These are phyloP conservation scores for Matsumyia berberina DNA, from an alignment of 2,888 invertebrate species.

Conservation along the genomic window DNA sequence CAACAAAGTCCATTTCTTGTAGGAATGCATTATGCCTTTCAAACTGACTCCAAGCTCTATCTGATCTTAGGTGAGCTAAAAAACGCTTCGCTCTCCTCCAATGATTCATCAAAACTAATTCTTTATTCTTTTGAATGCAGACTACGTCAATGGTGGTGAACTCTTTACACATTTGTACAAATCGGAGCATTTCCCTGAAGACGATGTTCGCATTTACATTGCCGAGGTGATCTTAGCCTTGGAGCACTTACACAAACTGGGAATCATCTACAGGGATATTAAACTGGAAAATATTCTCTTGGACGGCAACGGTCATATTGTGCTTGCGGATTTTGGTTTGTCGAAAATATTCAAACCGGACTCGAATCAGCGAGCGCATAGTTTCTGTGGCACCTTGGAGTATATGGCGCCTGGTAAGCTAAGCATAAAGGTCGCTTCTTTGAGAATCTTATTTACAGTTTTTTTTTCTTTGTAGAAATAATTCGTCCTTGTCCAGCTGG, in stretches of 20 bases:
- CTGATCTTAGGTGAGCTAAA: slow-evolving; percentile 94
- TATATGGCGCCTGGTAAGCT: slow-evolving; percentile 95
- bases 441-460: not conserved
- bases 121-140: slow-evolving; percentile 85
- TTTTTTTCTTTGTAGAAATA: slow-evolving; percentile 85
- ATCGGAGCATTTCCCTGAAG: slow-evolving; percentile 95
- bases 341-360: slow-evolving; percentile 93
- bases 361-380: slow-evolving; percentile 93
- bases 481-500: slow-evolving; percentile 93
- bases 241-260: slow-evolving; percentile 97
- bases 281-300: slow-evolving; percentile 98
- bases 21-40: slow-evolving; percentile 98
- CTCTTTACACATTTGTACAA: slow-evolving; percentile 98
- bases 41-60: slow-evolving; percentile 98
- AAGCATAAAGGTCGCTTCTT: not conserved
- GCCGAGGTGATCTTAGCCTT: slow-evolving; percentile 98
- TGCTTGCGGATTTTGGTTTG: slow-evolving; percentile 98
- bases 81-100: not conserved
- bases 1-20: slow-evolving; percentile 97
- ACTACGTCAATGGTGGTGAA: slow-evolving; percentile 98
- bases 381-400: slow-evolving; percentile 99
- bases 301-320: slow-evolving; percentile 97
- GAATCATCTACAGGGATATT: slow-evolving; percentile 98
- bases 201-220: slow-evolving; percentile 96
- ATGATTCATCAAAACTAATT: slow-evolving; percentile 1